phyloP scores from a whole-genome alignment of 2,113 vertebrate genomes.

The Nycticebus coucang region DNA sequence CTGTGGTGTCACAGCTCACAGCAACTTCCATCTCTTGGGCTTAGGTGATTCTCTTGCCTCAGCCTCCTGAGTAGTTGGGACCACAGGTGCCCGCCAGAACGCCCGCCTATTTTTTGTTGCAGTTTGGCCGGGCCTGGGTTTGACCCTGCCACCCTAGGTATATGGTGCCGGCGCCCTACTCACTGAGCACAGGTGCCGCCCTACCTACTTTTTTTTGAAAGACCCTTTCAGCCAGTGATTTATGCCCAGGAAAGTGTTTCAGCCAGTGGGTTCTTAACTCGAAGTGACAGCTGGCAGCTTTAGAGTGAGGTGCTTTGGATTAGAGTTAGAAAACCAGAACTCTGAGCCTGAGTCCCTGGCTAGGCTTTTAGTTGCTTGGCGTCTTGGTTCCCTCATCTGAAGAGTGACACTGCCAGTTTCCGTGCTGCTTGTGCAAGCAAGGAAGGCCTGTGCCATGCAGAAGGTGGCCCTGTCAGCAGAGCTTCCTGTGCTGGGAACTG shows the following conservation, averaged over 20 bases:
- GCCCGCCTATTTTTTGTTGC: no score
- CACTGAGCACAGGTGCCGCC: no score
- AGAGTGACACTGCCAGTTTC: accelerated
- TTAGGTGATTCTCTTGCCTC: no score
- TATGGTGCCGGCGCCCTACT: no score
- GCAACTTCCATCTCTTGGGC: no score
- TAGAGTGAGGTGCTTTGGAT: neutral
- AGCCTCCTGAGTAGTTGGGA: no score
- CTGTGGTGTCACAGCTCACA: no score
- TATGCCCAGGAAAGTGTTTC: neutral
- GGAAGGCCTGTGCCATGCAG: neutral
- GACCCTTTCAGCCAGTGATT: neutral
- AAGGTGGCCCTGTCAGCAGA: accelerated
- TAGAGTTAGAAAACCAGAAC: neutral
- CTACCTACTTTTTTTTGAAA: neutral
- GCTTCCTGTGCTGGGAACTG: neutral
- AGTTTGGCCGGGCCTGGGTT: no score
- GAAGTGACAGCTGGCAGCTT: accelerated
- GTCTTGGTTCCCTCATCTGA: neutral
- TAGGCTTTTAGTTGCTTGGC: accelerated
- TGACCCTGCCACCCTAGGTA: no score
- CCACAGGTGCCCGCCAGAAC: no score
- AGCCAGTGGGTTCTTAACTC: neutral
- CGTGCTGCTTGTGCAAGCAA: accelerated
- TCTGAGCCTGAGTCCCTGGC: accelerated